Evolutionary conservation across 2,797 vertebrate species (phyloP), one percentile per base, ranked within the genome.

Genomic region (Malurus splendens): DNA sequence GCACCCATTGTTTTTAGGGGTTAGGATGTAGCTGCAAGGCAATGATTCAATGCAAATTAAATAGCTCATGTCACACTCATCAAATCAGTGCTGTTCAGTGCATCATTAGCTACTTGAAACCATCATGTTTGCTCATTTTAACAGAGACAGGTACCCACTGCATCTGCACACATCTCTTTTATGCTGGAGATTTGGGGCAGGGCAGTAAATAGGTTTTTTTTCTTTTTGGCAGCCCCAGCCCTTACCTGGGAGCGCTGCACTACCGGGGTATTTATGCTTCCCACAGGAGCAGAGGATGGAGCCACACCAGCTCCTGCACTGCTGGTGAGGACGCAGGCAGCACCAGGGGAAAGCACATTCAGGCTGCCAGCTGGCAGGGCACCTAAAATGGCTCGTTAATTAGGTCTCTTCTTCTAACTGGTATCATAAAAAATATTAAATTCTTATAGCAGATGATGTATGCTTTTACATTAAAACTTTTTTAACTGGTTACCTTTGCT

Each of bases 291-390:
- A 48, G 27, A 33, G 9, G 14, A 13, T 17, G 33, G 54, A 65
- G 19, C 42, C 47, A 30, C 12, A 7, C 3, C 36, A 14, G 4
- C 14, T 30, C 44, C 51, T 50, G 47, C 1, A 0, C 12, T 0
- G 1, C 50, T 67, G 57, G 14, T 6, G 6, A 32, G 61, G 39
- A 13, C 74, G 39, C 36, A 71, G 32, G 19, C 54, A 82, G 66
- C 47, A 61, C 32, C 44, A 18, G 3, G 30, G 45, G 17, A 74
- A 59, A 68, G 48, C 20, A 30, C 48, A 36, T 2, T 14, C 27
- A 32, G 39, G 12, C 60, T 70, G 32, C 0, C 1, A 70, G 72
- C 3, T 54, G 32, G 47, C 56, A 88, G 82, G 9, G 27, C 22
- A 45, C 30, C 14, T 72, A 67, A 74, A 86, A 44, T 0, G 0